A percentile compares a stretch with the other conserved stretches of the same genome.
These are phyloP conservation scores for Notechis scutatus DNA, from an alignment of 2,113 vertebrate genomes.

Conservation along the genomic window DNA sequence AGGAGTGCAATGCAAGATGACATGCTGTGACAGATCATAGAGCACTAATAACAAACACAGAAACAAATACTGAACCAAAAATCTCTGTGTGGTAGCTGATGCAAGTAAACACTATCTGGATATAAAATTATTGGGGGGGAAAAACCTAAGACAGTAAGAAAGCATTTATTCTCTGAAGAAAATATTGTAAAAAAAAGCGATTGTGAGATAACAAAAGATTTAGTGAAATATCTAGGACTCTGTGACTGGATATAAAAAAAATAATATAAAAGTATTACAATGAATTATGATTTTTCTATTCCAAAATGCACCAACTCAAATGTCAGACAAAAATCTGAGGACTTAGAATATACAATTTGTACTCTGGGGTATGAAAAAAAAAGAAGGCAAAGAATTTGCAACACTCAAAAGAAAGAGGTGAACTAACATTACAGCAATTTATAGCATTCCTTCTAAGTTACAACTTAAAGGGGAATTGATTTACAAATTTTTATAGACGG, in stretches of 20 bases:
- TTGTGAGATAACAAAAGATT: neutral
- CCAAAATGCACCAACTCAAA: neutral
- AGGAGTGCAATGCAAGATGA: neutral
- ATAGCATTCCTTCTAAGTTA: neutral
- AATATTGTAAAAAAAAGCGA: neutral
- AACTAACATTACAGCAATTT: neutral
- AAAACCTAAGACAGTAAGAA: neutral
- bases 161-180: neutral
- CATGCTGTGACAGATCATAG: neutral
- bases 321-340: neutral
- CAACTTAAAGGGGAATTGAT: neutral
- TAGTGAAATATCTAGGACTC: neutral
- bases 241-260: neutral
- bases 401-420: neutral
- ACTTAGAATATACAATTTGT: neutral
- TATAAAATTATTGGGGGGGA: neutral
- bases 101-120: neutral
- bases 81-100: neutral
- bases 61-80: neutral
- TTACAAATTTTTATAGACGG: neutral
- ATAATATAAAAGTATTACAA: neutral
- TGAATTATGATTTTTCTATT: neutral
- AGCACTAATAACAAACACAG: neutral
- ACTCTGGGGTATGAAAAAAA: neutral
- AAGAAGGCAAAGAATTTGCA: neutral